A percentile compares a stretch with the other conserved stretches of the same genome.
These are phyloP conservation scores for Bombycilla garrulus DNA, from an alignment of 2,113 vertebrate genomes.

Conservation along the genomic window DNA sequence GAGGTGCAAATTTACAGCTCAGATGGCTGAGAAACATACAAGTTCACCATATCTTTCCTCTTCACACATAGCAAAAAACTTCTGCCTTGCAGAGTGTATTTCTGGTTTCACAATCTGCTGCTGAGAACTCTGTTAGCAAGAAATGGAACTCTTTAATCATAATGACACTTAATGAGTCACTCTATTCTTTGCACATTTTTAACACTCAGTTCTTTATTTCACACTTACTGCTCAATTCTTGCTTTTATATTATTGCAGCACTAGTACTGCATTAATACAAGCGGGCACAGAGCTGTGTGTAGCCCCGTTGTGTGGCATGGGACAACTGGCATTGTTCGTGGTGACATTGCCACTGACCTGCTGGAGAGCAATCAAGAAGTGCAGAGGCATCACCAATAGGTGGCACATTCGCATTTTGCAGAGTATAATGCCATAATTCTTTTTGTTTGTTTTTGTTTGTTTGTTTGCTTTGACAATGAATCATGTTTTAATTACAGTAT, in stretches of 20 bases:
- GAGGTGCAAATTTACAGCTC: slow-evolving; percentile 62
- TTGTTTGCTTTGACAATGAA: slow-evolving; percentile 48
- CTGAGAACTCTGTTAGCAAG: slow-evolving; percentile 62
- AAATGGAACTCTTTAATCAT: slow-evolving; percentile 61
- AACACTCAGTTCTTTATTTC: slow-evolving; percentile 61
- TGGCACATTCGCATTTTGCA: slow-evolving; percentile 43
- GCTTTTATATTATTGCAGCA: slow-evolving; percentile 29
- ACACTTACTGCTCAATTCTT: slow-evolving; percentile 69
- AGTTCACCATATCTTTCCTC: slow-evolving; percentile 61
- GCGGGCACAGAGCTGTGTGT: not conserved
- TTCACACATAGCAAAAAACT: slow-evolving; percentile 65
- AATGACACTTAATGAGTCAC: slow-evolving; percentile 65
- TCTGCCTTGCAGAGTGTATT: slow-evolving; percentile 59
- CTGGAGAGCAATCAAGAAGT: not conserved
- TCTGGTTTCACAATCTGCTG: slow-evolving; percentile 70
- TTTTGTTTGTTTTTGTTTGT: not conserved
- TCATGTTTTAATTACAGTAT: slow-evolving; percentile 40
- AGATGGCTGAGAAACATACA: slow-evolving; percentile 64
- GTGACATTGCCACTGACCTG: not conserved
- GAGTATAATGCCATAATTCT: not conserved
- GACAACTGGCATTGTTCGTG: not conserved
- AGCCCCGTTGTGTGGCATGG: not conserved
- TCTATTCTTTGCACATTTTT: slow-evolving; percentile 60
- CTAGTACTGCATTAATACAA: slow-evolving; percentile 9
- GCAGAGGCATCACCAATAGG: slow-evolving; percentile 25